Base-by-base conservation (phyloP, 2,888 invertebrate genomes). In the Catocala nupta region DNA sequence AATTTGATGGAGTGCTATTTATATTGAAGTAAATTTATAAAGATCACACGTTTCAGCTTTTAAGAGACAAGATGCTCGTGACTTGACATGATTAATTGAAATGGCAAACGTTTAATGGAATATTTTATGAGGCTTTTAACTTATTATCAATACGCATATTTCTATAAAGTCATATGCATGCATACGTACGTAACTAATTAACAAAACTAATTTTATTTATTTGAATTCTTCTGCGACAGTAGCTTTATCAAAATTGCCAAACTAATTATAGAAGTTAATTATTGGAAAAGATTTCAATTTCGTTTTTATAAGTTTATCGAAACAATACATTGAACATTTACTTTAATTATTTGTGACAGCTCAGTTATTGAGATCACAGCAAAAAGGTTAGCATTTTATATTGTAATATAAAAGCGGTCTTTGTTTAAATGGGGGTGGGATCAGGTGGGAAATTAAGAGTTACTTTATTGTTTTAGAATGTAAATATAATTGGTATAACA, bases 341-440 rank as follows among this genome's bases (percentile, higher is more conserved):
- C 47, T 77, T 65, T 68, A 71, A 68, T 74, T 75, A 77, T 77
- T 74, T 71, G 71, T 71, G 60, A 61, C 60, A 71, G 71, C 50
- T 67, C 47, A 63, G 56, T 77, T 68, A 77, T 65, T 64, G 51
- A 67, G 55, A 64, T 63, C 61, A 55, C 57, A 65, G 47, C 53
- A 63, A 60, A 68, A 66, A 66, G 59, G 71, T 70, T 51, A 16
- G 42, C 54, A 63, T 47, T 60, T 72, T 58, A 57, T 53, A 54
- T 59, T 70, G 43, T 61, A 54, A 59, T 54, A 49, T 43, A 69
- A 65, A 44, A 50, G 25, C 48, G 16, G 8, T 34, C 59, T 68
- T 36, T 33, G 42, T 9, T 56, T 52, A 56, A 57, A 61, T 68
- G 57, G 9, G 5, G 1, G 25, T 25, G 25, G 25, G 25, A 25